Base-by-base conservation (phyloP, 2,113 vertebrate species). In the Platysternon megacephalum region DNA sequence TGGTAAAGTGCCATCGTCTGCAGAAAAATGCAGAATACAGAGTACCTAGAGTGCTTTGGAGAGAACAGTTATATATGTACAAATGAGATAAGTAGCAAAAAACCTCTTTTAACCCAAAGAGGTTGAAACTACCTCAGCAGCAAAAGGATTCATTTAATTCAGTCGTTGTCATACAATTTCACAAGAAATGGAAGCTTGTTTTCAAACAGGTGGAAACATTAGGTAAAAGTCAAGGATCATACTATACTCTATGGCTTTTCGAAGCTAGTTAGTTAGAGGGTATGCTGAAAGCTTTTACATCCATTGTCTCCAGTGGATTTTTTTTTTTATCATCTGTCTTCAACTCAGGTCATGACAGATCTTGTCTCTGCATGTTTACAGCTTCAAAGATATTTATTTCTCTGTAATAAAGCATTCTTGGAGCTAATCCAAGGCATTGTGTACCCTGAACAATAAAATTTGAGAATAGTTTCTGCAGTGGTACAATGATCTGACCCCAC, bases 251-350 rank as follows among this genome's bases (percentile, higher is more conserved):
- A 4, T n/a, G 8, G 32, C 53, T 61, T 55, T 85, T 88, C 49
- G 5, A 29, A 79, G 44, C 11, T 6, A 55, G 3, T 79, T 79
- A 28, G 65, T 79, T 79, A 28, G 65, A 35, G 46, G 9, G 55
- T 52, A 32, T 42, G 76, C 84, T 72, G n/a, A 85, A 96, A 87
- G 39, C 4, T 80, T 91, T 83, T 90, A 42, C 17, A 94, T 17
- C 4, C 46, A 58, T 28, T 84, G 12, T 13, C 17, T 26, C 19
- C 8, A 74, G 56, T 82, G 80, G 42, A 81, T 82, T 84, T 87
- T 80, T 26, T 84, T 89, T 56, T 78, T 4, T 90, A 82, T 55
- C 16, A 83, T 92, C 79, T 90, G 55, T n/a, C 32, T 28, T 89
- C 51, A 74, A n/a, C 28, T 80, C 22, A 84, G 29, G 26, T 58